Evolutionary conservation across 1,140 invertebrate genomes (phyloP), one percentile per base, ranked within the genome.

Genomic region (Trichonephila clavipes): DNA sequence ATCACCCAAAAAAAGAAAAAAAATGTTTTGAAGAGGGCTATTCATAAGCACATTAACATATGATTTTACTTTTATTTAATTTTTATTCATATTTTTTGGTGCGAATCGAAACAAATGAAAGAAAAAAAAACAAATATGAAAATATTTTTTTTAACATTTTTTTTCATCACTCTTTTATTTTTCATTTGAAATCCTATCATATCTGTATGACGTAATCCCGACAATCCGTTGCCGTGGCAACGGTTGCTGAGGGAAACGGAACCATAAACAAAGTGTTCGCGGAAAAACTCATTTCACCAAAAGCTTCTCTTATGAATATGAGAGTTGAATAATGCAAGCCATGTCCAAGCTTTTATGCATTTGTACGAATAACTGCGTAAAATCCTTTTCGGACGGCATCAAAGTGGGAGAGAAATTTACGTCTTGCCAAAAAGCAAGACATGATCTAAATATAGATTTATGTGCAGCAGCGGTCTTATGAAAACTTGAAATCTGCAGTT

Each of bases 271-370:
- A 91, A 91, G 77, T 10, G 34, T 0, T 72, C 62, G 21, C 8
- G 90, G 83, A 92, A 87, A 87, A 92, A 87, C 90, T 92, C 90
- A 91, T 91, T 91, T 83, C 58, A 66, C 51, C 81, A 61, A 91
- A 91, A 91, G 90, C 90, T 66, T 24, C 90, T 91, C 77, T 83
- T 91, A 91, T 91, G 90, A 91, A 91, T 91, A 91, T 91, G 77
- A 91, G 77, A 64, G 61, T 91, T 91, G 90, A 91, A 91, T 91
- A 83, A 91, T 91, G 90, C 90, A 91, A 91, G 90, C 6, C 34
- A 58, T n/a, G 87, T 44, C 21, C 51, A n/a, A 34, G n/a, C 59
- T 19, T 62, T 62, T 69, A 88, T 61, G n/a, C 51, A 88, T 88
- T 24, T 24, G 61, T 61, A 40, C 34, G 34, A 40, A 40, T 40